A percentile compares a stretch with the other conserved stretches of the same genome.
These are phyloP conservation scores for Emydocephalus ijimae DNA, from an alignment of 2,113 vertebrate genomes.

Conservation along the genomic window DNA sequence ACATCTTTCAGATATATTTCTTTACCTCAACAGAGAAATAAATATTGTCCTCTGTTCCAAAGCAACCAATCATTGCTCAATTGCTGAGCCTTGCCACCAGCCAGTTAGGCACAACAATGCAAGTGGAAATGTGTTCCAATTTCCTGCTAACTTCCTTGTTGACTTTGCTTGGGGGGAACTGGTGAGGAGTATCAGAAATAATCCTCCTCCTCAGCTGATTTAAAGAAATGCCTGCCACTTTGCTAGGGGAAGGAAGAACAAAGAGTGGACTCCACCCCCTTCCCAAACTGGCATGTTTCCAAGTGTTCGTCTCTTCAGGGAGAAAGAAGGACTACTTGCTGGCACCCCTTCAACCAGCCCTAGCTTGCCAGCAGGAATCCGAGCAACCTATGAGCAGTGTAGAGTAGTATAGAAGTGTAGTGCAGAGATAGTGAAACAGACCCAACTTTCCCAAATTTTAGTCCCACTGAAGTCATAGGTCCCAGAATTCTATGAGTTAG, in stretches of 20 bases:
- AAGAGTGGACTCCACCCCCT: neutral
- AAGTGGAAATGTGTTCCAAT: too few species aligned
- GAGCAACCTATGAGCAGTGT: neutral
- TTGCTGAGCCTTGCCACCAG: too few species aligned
- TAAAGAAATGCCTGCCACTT: neutral
- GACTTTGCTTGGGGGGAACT: too few species aligned
- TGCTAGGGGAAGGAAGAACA: neutral
- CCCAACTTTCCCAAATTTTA: neutral
- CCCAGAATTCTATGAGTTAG: neutral
- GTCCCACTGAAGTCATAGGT: neutral
- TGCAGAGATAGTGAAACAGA: neutral
- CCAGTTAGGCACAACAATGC: too few species aligned
- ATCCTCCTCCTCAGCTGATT: neutral
- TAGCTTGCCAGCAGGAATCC: neutral
- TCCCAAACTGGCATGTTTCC: neutral
- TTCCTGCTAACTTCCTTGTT: too few species aligned
- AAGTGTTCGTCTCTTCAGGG: neutral
- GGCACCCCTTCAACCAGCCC: neutral
- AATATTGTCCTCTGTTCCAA: too few species aligned
- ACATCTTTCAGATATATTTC: too few species aligned
- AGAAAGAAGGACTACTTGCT: too few species aligned
- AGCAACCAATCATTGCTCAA: too few species aligned
- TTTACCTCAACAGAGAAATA: too few species aligned
- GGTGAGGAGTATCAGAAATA: too few species aligned
- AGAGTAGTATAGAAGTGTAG: neutral